Conservation (phyloP, 1,140 invertebrate species). For the Ganaspis sp. region DNA sequence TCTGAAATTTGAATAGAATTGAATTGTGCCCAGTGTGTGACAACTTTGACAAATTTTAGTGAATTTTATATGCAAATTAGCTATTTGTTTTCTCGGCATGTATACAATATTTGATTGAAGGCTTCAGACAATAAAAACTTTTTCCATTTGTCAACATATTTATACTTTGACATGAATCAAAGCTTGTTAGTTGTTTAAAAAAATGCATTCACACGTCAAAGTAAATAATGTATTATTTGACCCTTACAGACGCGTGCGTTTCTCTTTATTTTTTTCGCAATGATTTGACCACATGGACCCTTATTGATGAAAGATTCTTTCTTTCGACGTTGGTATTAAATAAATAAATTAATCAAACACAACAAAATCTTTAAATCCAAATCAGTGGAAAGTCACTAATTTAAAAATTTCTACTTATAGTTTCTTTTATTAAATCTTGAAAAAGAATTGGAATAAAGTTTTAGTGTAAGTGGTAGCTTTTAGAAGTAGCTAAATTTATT, state of each 20-base stretch:
- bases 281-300: background rate
- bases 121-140: slow-evolving; percentile 13
- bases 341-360: too few species aligned
- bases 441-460: too few species aligned
- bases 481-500: too few species aligned
- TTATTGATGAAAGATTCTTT: background rate
- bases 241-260: background rate
- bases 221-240: slow-evolving; percentile 24
- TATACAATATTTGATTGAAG: background rate
- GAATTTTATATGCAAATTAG: background rate
- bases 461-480: too few species aligned
- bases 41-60: too few species aligned
- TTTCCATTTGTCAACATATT: slow-evolving; percentile 24
- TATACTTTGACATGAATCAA: slow-evolving; percentile 19
- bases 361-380: too few species aligned
- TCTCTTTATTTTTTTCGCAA: background rate
- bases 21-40: too few species aligned
- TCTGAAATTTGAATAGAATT: too few species aligned
- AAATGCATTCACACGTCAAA: slow-evolving; percentile 24
- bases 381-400: too few species aligned
- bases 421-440: too few species aligned
- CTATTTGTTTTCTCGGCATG: too few species aligned
- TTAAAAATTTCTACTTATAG: too few species aligned
- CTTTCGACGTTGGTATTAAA: background rate
- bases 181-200: slow-evolving; percentile 24